phyloP scores from a whole-genome alignment of 2,797 vertebrate species.

The Dryobates pubescens region DNA sequence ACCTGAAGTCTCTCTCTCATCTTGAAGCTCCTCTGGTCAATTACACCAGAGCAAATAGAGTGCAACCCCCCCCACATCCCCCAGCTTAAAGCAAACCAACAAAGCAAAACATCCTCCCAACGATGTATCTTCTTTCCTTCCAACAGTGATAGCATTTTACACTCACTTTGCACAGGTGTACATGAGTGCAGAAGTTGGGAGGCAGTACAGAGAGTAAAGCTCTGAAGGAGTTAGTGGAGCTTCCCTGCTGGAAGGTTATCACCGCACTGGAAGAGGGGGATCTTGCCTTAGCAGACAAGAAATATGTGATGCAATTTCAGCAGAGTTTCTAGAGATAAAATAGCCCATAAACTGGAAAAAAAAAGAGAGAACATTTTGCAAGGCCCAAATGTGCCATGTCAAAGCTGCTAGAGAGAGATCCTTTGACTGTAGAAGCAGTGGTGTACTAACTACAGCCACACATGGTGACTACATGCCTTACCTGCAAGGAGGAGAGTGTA shows the following conservation, averaged over 20 bases:
- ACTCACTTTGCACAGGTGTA: constrained; percentile 10
- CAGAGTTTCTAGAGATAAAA: constrained; percentile 40
- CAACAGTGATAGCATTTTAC: not conserved
- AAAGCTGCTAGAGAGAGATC: not conserved
- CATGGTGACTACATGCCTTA: not conserved
- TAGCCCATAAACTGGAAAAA: not conserved
- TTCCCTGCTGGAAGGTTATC: constrained; percentile 58
- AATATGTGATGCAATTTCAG: constrained; percentile 47
- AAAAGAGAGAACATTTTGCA: not conserved
- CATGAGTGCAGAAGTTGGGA: not conserved
- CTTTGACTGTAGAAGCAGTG: not conserved
- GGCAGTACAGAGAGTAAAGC: constrained; percentile 1
- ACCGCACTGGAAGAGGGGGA: constrained; percentile 32
- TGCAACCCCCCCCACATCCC: not conserved
- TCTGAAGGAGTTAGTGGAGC: constrained; percentile 34
- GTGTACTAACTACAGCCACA: not conserved
- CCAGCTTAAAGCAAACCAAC: constrained; percentile 50
- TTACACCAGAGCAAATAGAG: constrained; percentile 29
- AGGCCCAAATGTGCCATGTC: constrained; percentile 8
- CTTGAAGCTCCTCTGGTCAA: constrained; percentile 32
- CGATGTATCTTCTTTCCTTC: constrained; percentile 8
- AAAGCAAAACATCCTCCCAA: constrained; percentile 32
- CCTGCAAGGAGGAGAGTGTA: not conserved
- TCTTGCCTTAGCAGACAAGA: constrained; percentile 41
- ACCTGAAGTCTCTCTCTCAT: not conserved